Base-by-base conservation (phyloP, 2,113 vertebrate genomes). In the Brachyhypopomus occidentalis region DNA sequence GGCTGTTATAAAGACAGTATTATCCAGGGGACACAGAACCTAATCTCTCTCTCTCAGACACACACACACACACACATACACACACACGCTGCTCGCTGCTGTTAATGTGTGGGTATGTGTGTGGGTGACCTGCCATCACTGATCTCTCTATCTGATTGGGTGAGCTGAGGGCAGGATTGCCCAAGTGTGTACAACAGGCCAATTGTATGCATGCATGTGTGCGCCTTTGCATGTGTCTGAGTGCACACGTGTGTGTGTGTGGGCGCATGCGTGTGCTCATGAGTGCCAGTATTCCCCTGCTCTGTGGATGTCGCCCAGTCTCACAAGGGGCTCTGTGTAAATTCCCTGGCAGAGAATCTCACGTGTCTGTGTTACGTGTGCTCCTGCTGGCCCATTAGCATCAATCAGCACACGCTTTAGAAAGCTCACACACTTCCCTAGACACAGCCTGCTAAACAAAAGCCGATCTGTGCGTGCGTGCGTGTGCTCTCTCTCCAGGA, bases 401-500 rank as follows among this genome's bases (percentile, higher is more conserved):
- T n/a, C n/a, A n/a, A n/a, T n/a, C n/a, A n/a, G n/a, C n/a, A n/a
- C n/a, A n/a, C n/a, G n/a, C n/a, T n/a, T n/a, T n/a, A n/a, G n/a
- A n/a, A n/a, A n/a, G n/a, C n/a, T n/a, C n/a, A n/a, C n/a, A n/a
- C n/a, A n/a, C n/a, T n/a, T n/a, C n/a, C n/a, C 38, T 38, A 38
- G 3, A 3, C 7, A 38, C 38, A 38, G 38, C 3, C 38, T 38
- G 38, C 3, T 38, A 38, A 38, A 38, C 38, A 38, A 38, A 38
- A 38, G 7, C 38, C 72, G 66, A 30, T 52, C 63, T 60, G 38
- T 67, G 5, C 22, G 36, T 79, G 14, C 80, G n/a, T 76, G 38
- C 59, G n/a, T 75, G 52, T 74, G 16, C 75, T 41, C 55, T 20
- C 23, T 34, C 41, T 23, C 75, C 87, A 99, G 98, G 97, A 98